These are phyloP conservation scores for Euleptes europaea DNA, from an alignment of 2,113 vertebrate species.

Conservation along the genomic window DNA sequence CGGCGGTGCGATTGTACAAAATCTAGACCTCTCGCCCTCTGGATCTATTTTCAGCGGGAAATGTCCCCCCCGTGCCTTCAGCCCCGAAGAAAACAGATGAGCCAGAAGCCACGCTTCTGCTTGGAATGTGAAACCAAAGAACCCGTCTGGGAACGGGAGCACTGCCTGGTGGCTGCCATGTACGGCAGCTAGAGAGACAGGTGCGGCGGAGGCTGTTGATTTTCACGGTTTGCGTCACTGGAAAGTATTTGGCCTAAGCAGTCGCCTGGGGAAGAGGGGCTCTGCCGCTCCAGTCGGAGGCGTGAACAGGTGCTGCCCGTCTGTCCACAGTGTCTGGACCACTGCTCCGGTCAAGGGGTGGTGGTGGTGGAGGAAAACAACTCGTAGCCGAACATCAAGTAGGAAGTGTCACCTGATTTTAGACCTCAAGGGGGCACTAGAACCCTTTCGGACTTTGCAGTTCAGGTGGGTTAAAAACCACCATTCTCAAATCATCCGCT, in stretches of 20 bases:
- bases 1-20: neutral
- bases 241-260: neutral
- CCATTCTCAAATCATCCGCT: neutral
- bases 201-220: neutral
- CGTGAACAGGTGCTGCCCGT: neutral
- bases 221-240: neutral
- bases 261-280: too few relatives aligned
- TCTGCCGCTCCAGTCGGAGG: neutral
- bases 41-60: neutral
- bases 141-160: neutral
- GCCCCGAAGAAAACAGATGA: neutral
- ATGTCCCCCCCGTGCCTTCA: neutral
- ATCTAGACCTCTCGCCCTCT: neutral
- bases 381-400: neutral
- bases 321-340: neutral
- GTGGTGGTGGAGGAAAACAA: too few relatives aligned
- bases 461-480: neutral
- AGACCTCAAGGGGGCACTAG: constrained; percentile 7
- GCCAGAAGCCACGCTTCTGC: neutral
- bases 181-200: neutral
- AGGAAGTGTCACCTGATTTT: neutral
- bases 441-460: neutral
- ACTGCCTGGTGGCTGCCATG: neutral
- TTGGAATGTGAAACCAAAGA: neutral
- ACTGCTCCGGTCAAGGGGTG: neutral